These are phyloP conservation scores for Agapornis roseicollis DNA, from an alignment of 2,113 vertebrate species.

Conservation along the genomic window DNA sequence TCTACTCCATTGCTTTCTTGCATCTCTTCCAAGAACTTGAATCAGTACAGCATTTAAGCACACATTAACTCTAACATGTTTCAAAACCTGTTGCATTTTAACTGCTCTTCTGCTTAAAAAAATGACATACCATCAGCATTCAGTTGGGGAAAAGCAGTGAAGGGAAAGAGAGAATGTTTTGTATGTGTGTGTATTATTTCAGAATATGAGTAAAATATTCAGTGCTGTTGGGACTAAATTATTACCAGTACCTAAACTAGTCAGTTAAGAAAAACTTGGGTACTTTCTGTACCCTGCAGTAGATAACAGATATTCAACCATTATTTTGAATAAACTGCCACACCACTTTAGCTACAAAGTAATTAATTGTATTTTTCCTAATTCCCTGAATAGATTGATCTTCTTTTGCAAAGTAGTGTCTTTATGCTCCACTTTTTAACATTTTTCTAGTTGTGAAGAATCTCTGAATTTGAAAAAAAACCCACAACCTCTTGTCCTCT, in stretches of 20 bases:
- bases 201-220: neutral
- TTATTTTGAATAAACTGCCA: neutral
- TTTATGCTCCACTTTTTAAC: neutral
- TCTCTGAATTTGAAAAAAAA: neutral
- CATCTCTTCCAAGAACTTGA: neutral
- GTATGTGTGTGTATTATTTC: neutral
- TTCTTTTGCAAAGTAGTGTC: neutral
- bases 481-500: neutral
- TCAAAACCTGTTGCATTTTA: neutral
- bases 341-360: neutral
- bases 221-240: neutral
- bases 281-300: neutral
- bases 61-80: neutral
- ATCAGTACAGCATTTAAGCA: neutral
- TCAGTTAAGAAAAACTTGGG: neutral
- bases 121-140: neutral
- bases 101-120: neutral
- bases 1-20: neutral
- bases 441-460: neutral
- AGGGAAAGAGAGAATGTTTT: neutral
- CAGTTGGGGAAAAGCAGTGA: neutral
- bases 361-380: neutral
- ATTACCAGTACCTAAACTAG: neutral
- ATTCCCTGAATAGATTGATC: neutral
- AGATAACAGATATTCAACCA: neutral